Conservation (phyloP, 1,140 invertebrate genomes). For the Akabosia matsudoensis region DNA sequence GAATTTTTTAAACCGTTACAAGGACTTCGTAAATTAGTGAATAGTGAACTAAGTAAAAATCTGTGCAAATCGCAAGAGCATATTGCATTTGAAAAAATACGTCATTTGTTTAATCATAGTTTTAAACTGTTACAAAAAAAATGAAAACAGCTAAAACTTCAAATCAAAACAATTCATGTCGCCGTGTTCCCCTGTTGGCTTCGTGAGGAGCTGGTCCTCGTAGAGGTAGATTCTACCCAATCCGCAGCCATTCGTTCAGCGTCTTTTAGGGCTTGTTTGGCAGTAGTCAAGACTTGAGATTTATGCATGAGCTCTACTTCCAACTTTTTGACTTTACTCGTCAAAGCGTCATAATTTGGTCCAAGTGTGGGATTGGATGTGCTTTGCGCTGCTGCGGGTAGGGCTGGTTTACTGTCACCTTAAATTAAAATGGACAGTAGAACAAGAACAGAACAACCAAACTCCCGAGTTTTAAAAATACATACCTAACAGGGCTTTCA, state of each 20-base stretch:
- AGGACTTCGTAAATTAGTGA: too few species aligned
- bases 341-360: slow-evolving; percentile 12
- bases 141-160: too few species aligned
- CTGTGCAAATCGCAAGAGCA: too few species aligned
- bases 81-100: too few species aligned
- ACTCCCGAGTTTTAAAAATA: too few species aligned
- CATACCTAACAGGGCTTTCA: slow-evolving; percentile 40
- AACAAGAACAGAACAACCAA: too few species aligned
- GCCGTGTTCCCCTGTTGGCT: background rate
- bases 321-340: slow-evolving; percentile 9
- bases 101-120: too few species aligned
- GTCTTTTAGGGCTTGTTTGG: slow-evolving; percentile 38
- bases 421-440: background rate
- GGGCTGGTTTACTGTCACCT: background rate
- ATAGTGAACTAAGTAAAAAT: too few species aligned
- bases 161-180: background rate
- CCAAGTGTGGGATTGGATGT: background rate
- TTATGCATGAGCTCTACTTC: slow-evolving; percentile 42
- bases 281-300: slow-evolving; percentile 34
- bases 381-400: background rate
- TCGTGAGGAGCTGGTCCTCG: background rate
- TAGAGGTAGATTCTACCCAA: background rate
- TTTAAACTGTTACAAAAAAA: too few species aligned
- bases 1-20: too few species aligned
- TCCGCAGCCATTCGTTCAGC: slow-evolving; percentile 14